Evolutionary conservation across 2,888 invertebrate species (phyloP).

Genomic region (Macropis europaea): DNA sequence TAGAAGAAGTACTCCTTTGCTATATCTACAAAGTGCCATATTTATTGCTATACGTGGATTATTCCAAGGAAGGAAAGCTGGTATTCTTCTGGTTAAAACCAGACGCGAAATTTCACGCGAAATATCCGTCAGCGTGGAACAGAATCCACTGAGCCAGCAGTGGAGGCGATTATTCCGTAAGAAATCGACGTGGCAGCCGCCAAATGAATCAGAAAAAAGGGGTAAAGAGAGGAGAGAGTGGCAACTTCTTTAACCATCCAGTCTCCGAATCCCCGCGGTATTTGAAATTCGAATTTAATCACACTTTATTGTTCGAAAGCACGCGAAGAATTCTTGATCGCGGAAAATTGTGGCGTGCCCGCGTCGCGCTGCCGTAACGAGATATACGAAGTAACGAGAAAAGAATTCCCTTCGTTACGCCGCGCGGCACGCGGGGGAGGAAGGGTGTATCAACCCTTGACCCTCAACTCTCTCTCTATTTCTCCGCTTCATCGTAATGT

Average conservation of each 20-base stretch:
- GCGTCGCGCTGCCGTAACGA: constrained; percentile 27
- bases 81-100: too few species aligned
- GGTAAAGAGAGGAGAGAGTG: not conserved
- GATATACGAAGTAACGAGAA: constrained; percentile 35
- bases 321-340: constrained; percentile 46
- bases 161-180: not conserved
- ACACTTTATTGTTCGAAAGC: constrained; percentile 41
- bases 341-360: constrained; percentile 22
- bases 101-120: too few species aligned
- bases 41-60: too few species aligned
- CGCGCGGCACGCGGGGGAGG: not conserved
- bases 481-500: constrained; percentile 69
- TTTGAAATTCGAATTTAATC: constrained; percentile 55
- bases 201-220: not conserved
- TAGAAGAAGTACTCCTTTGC: too few species aligned
- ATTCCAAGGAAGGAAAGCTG: too few species aligned
- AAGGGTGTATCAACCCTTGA: not conserved
- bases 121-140: too few species aligned
- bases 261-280: constrained; percentile 10
- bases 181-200: not conserved
- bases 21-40: too few species aligned
- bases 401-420: constrained; percentile 50
- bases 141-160: not conserved
- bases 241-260: constrained; percentile 14
- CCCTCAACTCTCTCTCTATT: not conserved